A percentile compares a stretch with the other conserved stretches of the same genome.
Conservation (phyloP, 2,888 invertebrate genomes). For the Eupithecia inturbata region DNA sequence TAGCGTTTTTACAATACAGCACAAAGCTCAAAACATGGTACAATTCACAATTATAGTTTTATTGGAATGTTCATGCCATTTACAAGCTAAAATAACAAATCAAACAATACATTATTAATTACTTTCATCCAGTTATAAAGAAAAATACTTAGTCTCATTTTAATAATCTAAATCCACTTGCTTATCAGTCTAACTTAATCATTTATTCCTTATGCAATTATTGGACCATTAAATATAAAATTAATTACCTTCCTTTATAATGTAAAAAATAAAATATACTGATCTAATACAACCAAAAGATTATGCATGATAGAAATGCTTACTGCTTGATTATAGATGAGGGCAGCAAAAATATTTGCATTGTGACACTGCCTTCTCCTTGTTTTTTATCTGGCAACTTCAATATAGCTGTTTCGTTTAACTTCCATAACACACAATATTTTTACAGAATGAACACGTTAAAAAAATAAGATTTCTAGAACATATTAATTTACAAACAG, state of each 20-base stretch:
- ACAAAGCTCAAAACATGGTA: conserved; percentile 2
- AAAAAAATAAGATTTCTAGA: neutral
- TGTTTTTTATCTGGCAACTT: neutral
- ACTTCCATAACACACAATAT: conserved; percentile 32
- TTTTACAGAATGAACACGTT: conserved; percentile 1
- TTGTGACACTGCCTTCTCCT: neutral
- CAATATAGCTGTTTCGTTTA: neutral
- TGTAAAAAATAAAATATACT: conserved; percentile 45
- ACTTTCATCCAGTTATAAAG: conserved; percentile 26
- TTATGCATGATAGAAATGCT: conserved; percentile 36
- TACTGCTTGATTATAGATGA: neutral
- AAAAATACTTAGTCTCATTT: conserved; percentile 24
- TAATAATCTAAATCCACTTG: conserved; percentile 34
- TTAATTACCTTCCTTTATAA: conserved; percentile 48
- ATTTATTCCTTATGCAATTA: conserved; percentile 65
- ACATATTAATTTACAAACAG: neutral
- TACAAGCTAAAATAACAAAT: conserved; percentile 20
- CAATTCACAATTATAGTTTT: conserved; percentile 12
- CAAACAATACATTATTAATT: conserved; percentile 22
- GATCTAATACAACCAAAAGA: conserved; percentile 42
- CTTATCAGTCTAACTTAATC: conserved; percentile 62
- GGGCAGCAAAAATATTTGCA: neutral
- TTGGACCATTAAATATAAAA: conserved; percentile 62
- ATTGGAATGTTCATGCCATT: conserved; percentile 34
- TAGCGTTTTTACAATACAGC: neutral